Evolutionary conservation across 2,797 vertebrate species (phyloP).

Genomic region (Hoplostethus atlanticus): DNA sequence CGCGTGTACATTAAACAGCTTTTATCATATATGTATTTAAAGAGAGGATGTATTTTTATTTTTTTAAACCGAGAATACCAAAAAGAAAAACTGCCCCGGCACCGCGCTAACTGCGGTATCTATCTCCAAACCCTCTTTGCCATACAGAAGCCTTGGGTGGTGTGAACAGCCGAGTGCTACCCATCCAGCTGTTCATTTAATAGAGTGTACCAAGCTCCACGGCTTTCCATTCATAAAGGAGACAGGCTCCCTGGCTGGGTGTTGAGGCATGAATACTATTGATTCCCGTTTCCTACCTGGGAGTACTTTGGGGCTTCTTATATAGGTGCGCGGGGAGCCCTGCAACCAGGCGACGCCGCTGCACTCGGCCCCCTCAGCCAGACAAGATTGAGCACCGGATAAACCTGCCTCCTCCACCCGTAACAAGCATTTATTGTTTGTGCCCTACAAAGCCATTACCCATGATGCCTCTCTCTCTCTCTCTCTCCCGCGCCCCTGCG

Average conservation of each 20-base stretch:
- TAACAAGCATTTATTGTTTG: slow-evolving; percentile 84
- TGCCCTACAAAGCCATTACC: slow-evolving; percentile 82
- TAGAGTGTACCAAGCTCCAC: slow-evolving; percentile 75
- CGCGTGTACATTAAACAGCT: too few relatives aligned
- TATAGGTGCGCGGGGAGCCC: slow-evolving; percentile 52
- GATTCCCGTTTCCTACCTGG: slow-evolving; percentile 76
- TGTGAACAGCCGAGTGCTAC: slow-evolving; percentile 67
- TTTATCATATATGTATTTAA: too few relatives aligned
- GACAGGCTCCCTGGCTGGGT: slow-evolving; percentile 72
- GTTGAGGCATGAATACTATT: slow-evolving; percentile 75
- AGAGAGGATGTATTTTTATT: too few relatives aligned
- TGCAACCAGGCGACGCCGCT: slow-evolving; percentile 41
- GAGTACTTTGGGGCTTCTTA: slow-evolving; percentile 51
- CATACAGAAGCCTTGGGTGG: slow-evolving; percentile 63
- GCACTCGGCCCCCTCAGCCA: slow-evolving; percentile 61
- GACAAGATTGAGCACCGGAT: slow-evolving; percentile 83
- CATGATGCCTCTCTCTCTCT: slow-evolving; percentile 76
- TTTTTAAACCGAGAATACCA: slow-evolving; percentile 6
- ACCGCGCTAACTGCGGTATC: slow-evolving; percentile 49
- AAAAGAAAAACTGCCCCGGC: not conserved
- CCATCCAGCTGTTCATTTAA: slow-evolving; percentile 81
- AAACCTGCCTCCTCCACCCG: slow-evolving; percentile 76
- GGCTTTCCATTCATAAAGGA: slow-evolving; percentile 77
- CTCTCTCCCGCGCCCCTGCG: slow-evolving; percentile 53
- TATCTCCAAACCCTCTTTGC: slow-evolving; percentile 60